Base-by-base conservation (phyloP, 2,888 invertebrate genomes). In the Papilio elwesi region DNA sequence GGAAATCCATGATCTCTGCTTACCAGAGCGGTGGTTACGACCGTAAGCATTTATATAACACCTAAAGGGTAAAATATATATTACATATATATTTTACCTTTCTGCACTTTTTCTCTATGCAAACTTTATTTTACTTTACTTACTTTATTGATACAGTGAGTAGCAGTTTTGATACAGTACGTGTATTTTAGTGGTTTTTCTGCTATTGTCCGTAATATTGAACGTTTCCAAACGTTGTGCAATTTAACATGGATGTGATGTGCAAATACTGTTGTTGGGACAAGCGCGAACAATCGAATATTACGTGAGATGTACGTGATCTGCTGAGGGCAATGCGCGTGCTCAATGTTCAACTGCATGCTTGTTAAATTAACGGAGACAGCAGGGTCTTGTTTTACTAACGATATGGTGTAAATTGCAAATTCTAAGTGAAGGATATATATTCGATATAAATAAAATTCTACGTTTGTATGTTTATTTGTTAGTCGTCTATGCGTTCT, bases 241-340 rank as follows among this genome's bases (percentile, higher is more conserved):
- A 55, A 55, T 10, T 52, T 15, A 11, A 53, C 26, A 26, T 26
- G 26, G 26, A n/a, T n/a, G 26, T 4, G 26, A 26, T 53, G 11
- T 55, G 26, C 13, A 57, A 12, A 36, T 57, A 57, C 12, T 36
- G 26, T 36, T 57, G 2, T 0, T 4, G 4, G 26, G 26, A 36
- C 4, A 36, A 57, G 57, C 36, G 36, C 36, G 12, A 57, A 57
- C 36, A 57, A 57, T 36, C 13, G 57, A 57, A 36, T 57, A 57
- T 57, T 13, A 57, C 5, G 57, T 57, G 57, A 12, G 57, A 57
- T 11, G 12, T 57, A 57, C 57, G 57, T 57, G 57, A 26, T 55
- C 16, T 53, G 4, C 16, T 53, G 4, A 26, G 26, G 26, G 26
- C 26, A 26, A 1, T 26, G 26, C 26, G 9, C 13, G 7, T 13